Conservation (phyloP, 2,113 vertebrate species). For the Microtus ochrogaster region DNA sequence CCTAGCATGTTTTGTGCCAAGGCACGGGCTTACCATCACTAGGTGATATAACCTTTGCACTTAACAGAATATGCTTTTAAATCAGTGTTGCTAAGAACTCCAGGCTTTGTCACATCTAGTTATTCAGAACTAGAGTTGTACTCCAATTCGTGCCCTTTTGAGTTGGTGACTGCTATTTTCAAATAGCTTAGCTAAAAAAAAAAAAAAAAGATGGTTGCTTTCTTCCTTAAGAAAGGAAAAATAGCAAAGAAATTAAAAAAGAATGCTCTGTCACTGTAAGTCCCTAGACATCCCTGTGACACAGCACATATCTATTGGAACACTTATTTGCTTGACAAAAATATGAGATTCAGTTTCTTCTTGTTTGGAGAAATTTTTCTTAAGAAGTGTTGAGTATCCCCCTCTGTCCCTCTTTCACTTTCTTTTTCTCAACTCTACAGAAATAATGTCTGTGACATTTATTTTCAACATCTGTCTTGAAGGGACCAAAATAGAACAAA, state of each 20-base stretch:
- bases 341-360: constrained; percentile 55
- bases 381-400: not conserved
- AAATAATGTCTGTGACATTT: not conserved
- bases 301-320: constrained; percentile 20
- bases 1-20: not conserved
- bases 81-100: not conserved
- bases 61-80: not conserved
- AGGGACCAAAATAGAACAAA: constrained; percentile 61
- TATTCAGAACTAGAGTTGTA: not conserved
- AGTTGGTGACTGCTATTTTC: not conserved
- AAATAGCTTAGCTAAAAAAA: not conserved
- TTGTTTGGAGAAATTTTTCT: constrained; percentile 56
- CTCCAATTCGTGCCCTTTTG: not conserved
- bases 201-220: not conserved
- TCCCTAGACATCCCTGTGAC: not conserved
- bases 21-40: not conserved
- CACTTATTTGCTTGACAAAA: constrained; percentile 54
- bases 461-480: constrained; percentile 53
- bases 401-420: not conserved
- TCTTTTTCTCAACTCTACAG: not conserved
- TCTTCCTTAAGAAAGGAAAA: constrained; percentile 15
- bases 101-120: not conserved
- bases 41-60: not conserved
- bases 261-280: not conserved
- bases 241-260: not conserved